Base-by-base conservation (phyloP, 2,113 vertebrate species). In the Todiramphus chloris region DNA sequence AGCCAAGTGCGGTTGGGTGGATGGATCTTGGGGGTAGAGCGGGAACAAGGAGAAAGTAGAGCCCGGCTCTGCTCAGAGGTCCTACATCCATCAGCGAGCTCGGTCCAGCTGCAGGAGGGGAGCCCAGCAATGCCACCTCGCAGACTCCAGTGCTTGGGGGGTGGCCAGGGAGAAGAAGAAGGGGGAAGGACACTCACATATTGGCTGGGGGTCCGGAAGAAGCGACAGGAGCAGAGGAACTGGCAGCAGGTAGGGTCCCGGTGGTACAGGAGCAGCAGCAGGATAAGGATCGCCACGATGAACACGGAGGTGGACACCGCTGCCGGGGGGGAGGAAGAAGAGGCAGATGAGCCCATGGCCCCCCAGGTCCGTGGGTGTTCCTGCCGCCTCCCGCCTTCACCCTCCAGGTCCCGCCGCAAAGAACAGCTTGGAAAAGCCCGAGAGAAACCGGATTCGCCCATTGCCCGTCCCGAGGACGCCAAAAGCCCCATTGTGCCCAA, bases 181-280 rank as follows among this genome's bases (percentile, higher is more conserved):
- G 1, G 23, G n/a, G 39, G 46, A 13, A 35, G 50, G 64, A 63
- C 81, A 92, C 97, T 98, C 95, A 98, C 98, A 92, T 98, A 97
- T 83, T 98, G 98, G 95, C 95, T 96, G 75, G 95, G 98, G 35
- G 55, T 95, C 91, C 51, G 79, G 83, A 97, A 95, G 35, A 98
- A 97, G 43, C 97, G 97, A 87, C 97, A 98, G 94, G 98, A 98
- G 95, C 98, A 97, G 81, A 97, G 93, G 35, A 97, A 97, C 80
- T 98, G 98, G 98, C 98, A 98, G 97, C 98, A 98, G 76, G 97
- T 97, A 46, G 97, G 97, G 86, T 98, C 97, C 58, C 97, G 97
- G 75, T 98, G 98, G 90, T 98, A 98, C 48, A 98, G 97, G 50
- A 98, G 95, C 88, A 98, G 98, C 91, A 99, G 95, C 92, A 98